Evolutionary conservation across 2,888 invertebrate genomes (phyloP), one percentile per base, ranked within the genome.

Genomic region (Chrysolina oricalcia): DNA sequence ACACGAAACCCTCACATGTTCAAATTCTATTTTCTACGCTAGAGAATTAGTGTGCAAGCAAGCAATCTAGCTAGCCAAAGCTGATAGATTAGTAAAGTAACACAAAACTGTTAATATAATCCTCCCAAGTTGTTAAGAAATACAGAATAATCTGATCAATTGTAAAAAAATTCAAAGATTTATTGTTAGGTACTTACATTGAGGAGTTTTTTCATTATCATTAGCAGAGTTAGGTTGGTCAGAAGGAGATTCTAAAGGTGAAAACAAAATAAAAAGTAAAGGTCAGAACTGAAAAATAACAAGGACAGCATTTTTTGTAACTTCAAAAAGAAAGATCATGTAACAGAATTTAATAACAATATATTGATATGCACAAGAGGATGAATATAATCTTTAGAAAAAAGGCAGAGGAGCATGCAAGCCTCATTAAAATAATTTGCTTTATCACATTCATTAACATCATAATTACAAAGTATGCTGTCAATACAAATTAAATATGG

Each of bases 241-340:
- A 84, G 87, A 85, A 83, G 87, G 87, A 84, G 87, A 85, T 84
- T 87, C 88, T 88, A 87, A 84, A 86, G 86, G 86, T 85, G 84
- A 82, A 84, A 87, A 85, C 83, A 67, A 83, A 81, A 84, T 70
- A 75, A 80, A 79, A 82, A 81, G 67, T 70, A 70, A 78, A 77
- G 71, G 68, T 76, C 69, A 72, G 43, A 72, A 81, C 72, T 74
- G 78, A 76, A 77, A 74, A 75, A 62, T 46, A 53, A 59, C 72
- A 27, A 35, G 27, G 27, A 19, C 71, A 70, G 70, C 70, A 65
- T 65, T 70, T 76, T 70, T 70, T 70, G 69, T 46, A 62, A 67
- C 56, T 40, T n/a, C 13, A 19, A 19, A 70, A n/a, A 17, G 10
- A 59, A 69, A 35, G 0, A 35, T 35, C 35, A 8, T 35, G 35